These are phyloP conservation scores for Eristalis tenax DNA, from an alignment of 2,888 invertebrate species.

Conservation along the genomic window DNA sequence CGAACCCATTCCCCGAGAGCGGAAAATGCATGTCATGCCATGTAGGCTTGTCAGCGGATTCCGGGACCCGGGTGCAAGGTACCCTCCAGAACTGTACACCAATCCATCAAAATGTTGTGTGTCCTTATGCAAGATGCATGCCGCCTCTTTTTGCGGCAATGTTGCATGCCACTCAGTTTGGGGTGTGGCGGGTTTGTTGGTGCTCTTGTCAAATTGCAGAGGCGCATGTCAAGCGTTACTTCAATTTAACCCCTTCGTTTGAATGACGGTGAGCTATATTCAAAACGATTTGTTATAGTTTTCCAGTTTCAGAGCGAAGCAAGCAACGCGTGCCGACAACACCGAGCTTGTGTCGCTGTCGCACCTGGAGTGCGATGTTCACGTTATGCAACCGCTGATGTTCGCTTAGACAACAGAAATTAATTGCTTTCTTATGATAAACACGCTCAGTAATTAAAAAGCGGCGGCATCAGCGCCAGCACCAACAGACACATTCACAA, in stretches of 20 bases:
- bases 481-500: not conserved
- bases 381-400: constrained; percentile 5
- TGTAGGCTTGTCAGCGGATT: constrained; percentile 43
- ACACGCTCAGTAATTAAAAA: constrained; percentile 17
- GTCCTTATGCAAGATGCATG: constrained; percentile 24
- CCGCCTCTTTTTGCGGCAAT: constrained; percentile 37
- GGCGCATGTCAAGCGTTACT: constrained; percentile 37
- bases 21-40: constrained; percentile 37
- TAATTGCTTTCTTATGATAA: constrained; percentile 23
- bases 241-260: constrained; percentile 27
- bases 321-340: constrained; percentile 32
- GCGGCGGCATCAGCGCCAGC: not conserved
- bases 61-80: not conserved
- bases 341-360: not conserved
- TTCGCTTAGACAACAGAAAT: constrained; percentile 9
- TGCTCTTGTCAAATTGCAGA: constrained; percentile 29
- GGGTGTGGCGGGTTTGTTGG: constrained; percentile 8
- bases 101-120: constrained; percentile 39
- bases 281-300: constrained; percentile 20
- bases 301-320: not conserved
- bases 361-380: not conserved
- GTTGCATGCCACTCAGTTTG: constrained; percentile 30
- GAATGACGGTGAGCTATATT: not conserved
- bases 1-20: constrained; percentile 38
- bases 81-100: not conserved